phyloP scores from a whole-genome alignment of 2,888 invertebrate genomes.

The Steinernema scapterisci region DNA sequence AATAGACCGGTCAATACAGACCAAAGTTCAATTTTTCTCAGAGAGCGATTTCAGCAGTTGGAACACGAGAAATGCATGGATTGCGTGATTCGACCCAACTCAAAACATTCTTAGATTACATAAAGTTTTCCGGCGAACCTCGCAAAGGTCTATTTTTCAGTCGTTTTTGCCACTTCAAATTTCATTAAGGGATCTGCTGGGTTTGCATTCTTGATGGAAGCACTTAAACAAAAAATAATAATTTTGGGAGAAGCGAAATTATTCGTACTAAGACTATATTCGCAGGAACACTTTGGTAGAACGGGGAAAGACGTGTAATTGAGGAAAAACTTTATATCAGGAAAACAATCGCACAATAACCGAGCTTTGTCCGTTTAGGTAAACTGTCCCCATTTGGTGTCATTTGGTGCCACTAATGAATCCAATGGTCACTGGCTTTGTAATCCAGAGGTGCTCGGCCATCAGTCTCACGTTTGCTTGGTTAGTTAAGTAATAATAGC shows the following conservation, averaged over 20 bases:
- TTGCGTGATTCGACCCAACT: constrained; percentile 10
- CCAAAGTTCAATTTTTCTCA: not conserved
- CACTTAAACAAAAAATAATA: too few relatives aligned
- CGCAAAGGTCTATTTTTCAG: too few relatives aligned
- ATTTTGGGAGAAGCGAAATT: too few relatives aligned
- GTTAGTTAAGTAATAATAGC: too few relatives aligned
- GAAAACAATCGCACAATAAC: not conserved
- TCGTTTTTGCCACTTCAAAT: too few relatives aligned
- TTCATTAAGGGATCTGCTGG: too few relatives aligned
- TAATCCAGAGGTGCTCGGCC: not conserved
- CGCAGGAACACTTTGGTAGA: too few relatives aligned
- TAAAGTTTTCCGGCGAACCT: too few relatives aligned
- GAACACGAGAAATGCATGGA: not conserved
- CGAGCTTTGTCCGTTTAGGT: not conserved
- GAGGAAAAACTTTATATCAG: too few relatives aligned
- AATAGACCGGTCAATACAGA: not conserved
- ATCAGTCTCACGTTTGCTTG: constrained; percentile 1
- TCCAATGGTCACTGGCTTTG: constrained; percentile 10
- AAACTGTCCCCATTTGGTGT: not conserved
- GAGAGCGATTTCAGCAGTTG: not conserved
- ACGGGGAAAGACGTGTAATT: too few relatives aligned
- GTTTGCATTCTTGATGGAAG: too few relatives aligned
- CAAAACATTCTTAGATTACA: not conserved
- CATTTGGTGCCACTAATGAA: not conserved
- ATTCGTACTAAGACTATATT: too few relatives aligned